Percentiles rank a stretch among this genome's conserved stretches.
phyloP scores from a whole-genome alignment of 2,797 vertebrate species.

The Chelon labrosus region DNA sequence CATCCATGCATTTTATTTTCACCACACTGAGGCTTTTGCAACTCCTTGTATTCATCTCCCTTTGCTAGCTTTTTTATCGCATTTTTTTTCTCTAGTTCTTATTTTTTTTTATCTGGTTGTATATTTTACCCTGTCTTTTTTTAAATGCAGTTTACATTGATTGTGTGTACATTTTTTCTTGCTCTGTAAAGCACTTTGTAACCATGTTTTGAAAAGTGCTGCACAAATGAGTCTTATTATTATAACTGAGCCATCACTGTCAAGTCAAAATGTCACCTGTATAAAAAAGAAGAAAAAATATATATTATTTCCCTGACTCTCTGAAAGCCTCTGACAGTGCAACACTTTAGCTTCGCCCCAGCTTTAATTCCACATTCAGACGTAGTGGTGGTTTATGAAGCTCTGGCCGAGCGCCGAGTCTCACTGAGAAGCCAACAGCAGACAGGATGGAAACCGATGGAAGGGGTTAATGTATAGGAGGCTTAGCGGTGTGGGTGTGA shows the following conservation, averaged over 20 bases:
- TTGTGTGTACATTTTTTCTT: too few relatives aligned
- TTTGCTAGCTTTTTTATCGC: too few relatives aligned
- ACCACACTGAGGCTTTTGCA: too few relatives aligned
- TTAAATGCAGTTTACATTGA: too few relatives aligned
- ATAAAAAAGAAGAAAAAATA: neutral
- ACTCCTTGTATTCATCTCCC: too few relatives aligned
- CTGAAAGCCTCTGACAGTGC: neutral
- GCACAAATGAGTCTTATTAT: too few relatives aligned
- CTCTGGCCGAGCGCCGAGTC: constrained; percentile 31
- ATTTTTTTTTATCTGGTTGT: too few relatives aligned
- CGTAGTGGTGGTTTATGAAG: constrained; percentile 9
- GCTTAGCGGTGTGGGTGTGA: constrained; percentile 58
- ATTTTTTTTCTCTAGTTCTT: too few relatives aligned
- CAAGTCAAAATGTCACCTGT: neutral
- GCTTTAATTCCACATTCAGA: constrained; percentile 19
- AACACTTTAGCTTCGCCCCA: constrained; percentile 10
- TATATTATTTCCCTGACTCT: neutral
- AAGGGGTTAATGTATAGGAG: constrained; percentile 55
- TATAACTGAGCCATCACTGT: neutral
- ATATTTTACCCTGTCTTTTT: too few relatives aligned
- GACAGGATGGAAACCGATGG: constrained; percentile 35
- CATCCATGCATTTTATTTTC: too few relatives aligned
- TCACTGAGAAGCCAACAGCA: constrained; percentile 32
- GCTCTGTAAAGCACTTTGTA: too few relatives aligned
- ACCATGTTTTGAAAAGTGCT: too few relatives aligned